Base-by-base conservation (phyloP, 1,140 invertebrate species). In the Drosophila pseudoananassae region DNA sequence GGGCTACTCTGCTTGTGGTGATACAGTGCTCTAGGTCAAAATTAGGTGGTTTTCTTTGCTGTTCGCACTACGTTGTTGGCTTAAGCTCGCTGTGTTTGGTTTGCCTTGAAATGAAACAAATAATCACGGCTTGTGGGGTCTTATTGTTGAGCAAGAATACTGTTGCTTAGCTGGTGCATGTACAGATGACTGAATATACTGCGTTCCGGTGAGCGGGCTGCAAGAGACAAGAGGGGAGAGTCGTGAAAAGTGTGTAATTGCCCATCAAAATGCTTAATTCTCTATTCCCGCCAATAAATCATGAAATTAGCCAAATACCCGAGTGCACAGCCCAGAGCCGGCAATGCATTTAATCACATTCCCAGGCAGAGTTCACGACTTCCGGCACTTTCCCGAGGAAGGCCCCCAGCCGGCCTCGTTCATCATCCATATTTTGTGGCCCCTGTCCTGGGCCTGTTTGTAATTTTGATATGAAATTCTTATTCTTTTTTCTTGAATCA, bases 21-120 rank as follows among this genome's bases (percentile, higher is more conserved):
- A 50, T 72, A 47, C 71, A 40, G 31, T 52, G 50, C 25, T 56
- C 27, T 84, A 70, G 47, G 66, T 66, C 58, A 81, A 75, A 84
- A 84, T 89, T 79, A 84, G 84, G 84, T 89, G 79, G 83, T 87
- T 78, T 87, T 84, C 88, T 88, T 89, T 88, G 65, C 82, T 88
- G 78, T 54, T 87, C 83, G 83, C 81, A 78, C 82, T 87, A 88
- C 84, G 79, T 84, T 89, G 60, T 84, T 70, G 60, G 52, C 74
- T 63, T 76, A 45, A 56, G 43, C 65, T 70, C 70, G 64, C 63
- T 69, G 51, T 52, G 63, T 64, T 63, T 25, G 20, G 20, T 66
- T 20, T 7, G 31, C 49, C 64, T 23, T 54, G 75, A 89, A 89
- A 89, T 89, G 84, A 79, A 84, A 74, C 77, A 89, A 72, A 70